Conservation (phyloP, 2,113 vertebrate genomes). For the Actenoides hombroni region DNA sequence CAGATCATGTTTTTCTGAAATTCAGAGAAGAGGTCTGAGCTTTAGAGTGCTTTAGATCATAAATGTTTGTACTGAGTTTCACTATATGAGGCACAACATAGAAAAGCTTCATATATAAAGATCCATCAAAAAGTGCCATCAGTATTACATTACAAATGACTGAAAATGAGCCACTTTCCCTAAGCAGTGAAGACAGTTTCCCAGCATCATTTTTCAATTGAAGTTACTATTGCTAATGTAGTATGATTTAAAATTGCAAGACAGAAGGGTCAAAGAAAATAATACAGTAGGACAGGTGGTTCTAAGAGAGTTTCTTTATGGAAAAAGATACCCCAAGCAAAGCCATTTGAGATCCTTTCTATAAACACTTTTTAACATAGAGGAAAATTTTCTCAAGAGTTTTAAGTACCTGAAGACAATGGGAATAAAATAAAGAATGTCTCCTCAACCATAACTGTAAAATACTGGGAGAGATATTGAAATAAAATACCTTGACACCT, state of each 20-base stretch:
- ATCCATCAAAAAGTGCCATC: not conserved
- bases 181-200: not conserved
- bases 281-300: not conserved
- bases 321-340: not conserved
- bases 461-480: not conserved
- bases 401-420: not conserved
- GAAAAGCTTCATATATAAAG: not conserved
- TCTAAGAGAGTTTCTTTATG: not conserved
- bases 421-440: conserved; percentile 3
- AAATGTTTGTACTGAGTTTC: not conserved
- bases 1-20: not conserved
- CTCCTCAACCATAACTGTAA: not conserved
- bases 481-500: conserved; percentile 21
- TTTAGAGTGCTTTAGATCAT: not conserved
- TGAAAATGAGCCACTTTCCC: not conserved
- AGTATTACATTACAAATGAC: not conserved
- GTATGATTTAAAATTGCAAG: not conserved
- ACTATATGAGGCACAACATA: not conserved
- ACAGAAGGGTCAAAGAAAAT: not conserved
- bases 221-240: not conserved
- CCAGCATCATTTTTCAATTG: not conserved
- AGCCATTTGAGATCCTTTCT: not conserved
- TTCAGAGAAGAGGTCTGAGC: not conserved
- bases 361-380: not conserved
- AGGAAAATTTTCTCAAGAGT: not conserved